Evolutionary conservation across 2,113 vertebrate genomes (phyloP), one percentile per base, ranked within the genome.

Genomic region (Odocoileus virginianus): DNA sequence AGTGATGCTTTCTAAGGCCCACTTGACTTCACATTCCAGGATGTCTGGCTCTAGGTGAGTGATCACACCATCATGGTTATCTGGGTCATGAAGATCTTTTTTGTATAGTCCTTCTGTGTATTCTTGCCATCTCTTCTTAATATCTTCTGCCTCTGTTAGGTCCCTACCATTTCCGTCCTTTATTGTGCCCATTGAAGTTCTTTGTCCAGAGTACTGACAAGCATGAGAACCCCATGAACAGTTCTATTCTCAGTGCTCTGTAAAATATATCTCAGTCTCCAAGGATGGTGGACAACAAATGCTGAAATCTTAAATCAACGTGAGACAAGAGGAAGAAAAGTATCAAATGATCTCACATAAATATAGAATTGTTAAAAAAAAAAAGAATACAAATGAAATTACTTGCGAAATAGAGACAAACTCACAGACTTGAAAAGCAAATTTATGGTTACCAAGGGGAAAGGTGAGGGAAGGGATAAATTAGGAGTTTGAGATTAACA

Each of bases 291-390:
- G 25, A 54, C 16, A 25, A 94, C 52, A 84, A 28, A 81, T 52
- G 11, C 30, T 92, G 60, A 88, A 45, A 97, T 95, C 15, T 89
- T 85, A 97, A 96, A 90, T 88, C 14, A 85, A 88, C 60, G 14
- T 87, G 21, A 61, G 50, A 79, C 43, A 23, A 30, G 27, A 47
- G 45, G 14, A 79, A 79, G 43, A 47, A 45, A 79, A 79, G 8
- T 47, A 47, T 78, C 43, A 78, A 30, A 78, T 16, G 13, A 78
- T 45, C 27, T 15, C 4, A 1, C 25, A 27, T 78, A 47, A 28
- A 28, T 28, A 28, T 47, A 28, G 74, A 78, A 78, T 28, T 4
- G 0, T 45, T 2, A 67, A 71, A 71, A 67, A 64, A 64, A 67
- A 28, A 47, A 30, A 30, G 27, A 47, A 79, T 79, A 47, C 8